Conservation (phyloP, 1,140 invertebrate genomes). For the Drosophila erecta region DNA sequence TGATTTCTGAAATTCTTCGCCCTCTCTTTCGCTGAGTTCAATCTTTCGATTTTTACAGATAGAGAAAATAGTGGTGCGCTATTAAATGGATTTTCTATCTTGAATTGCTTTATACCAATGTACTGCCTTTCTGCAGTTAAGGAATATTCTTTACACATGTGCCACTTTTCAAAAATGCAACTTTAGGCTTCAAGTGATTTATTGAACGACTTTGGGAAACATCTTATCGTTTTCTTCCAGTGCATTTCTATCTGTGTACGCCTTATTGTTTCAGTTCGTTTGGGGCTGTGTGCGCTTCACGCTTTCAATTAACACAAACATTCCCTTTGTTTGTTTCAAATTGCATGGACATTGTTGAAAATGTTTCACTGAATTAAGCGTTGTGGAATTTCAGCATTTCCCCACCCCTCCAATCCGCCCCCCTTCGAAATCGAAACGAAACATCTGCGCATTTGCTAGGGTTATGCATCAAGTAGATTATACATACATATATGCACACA, state of each 20-base stretch:
- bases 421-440: slow-evolving; percentile 66
- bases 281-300: slow-evolving; percentile 62
- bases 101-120: not conserved
- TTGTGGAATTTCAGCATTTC: slow-evolving; percentile 65
- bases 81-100: not conserved
- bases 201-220: not conserved
- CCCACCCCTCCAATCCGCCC: not conserved
- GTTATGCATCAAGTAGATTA: slow-evolving; percentile 71
- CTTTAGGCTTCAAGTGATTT: no score
- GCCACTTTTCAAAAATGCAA: no score
- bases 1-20: slow-evolving; percentile 79
- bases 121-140: not conserved
- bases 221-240: not conserved
- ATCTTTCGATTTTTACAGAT: slow-evolving; percentile 16
- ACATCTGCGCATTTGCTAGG: slow-evolving; percentile 77
- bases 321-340: slow-evolving; percentile 82
- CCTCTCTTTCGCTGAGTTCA: slow-evolving; percentile 8
- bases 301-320: slow-evolving; percentile 83
- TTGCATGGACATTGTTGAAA: slow-evolving; percentile 79
- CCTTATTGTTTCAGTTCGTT: slow-evolving; percentile 26
- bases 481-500: slow-evolving; percentile 28
- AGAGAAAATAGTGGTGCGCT: not conserved
- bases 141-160: no score
- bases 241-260: slow-evolving; percentile 12
- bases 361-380: slow-evolving; percentile 77